Evolutionary conservation across 1,140 invertebrate genomes (phyloP).

Genomic region (Samia ricini): DNA sequence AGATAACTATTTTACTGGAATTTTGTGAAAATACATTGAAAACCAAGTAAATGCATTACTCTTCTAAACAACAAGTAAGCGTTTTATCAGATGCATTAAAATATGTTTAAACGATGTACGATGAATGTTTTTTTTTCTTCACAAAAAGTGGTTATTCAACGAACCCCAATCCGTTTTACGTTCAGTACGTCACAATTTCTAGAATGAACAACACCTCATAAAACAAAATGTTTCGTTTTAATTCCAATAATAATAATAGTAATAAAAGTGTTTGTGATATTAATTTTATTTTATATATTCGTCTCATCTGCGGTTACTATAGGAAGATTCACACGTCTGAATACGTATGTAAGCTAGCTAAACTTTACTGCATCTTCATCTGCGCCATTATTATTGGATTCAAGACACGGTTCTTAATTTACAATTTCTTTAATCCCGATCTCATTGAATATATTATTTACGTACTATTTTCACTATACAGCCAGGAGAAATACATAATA

Average conservation of each 20-base stretch:
- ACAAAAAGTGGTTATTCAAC: too few species aligned
- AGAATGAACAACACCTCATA: neutral
- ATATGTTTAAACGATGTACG: too few species aligned
- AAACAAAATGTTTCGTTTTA: neutral
- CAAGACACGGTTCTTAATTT: neutral
- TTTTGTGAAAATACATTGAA: too few species aligned
- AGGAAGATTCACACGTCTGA: neutral
- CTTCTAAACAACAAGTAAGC: too few species aligned
- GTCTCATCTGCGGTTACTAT: neutral
- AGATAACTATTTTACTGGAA: too few species aligned
- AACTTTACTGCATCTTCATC: neutral
- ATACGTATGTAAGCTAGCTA: neutral
- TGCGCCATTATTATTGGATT: neutral
- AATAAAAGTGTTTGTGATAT: neutral
- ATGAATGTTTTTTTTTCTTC: too few species aligned
- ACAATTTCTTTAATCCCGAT: neutral
- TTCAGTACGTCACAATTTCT: neutral
- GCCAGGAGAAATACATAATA: neutral
- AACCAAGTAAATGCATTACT: too few species aligned
- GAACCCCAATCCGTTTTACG: neutral
- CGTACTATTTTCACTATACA: neutral
- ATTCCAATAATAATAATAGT: too few species aligned
- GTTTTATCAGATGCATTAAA: too few species aligned
- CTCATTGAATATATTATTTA: neutral
- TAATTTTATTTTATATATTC: neutral